Evolutionary conservation across 2,113 vertebrate genomes (phyloP).

Genomic region (Morone saxatilis): DNA sequence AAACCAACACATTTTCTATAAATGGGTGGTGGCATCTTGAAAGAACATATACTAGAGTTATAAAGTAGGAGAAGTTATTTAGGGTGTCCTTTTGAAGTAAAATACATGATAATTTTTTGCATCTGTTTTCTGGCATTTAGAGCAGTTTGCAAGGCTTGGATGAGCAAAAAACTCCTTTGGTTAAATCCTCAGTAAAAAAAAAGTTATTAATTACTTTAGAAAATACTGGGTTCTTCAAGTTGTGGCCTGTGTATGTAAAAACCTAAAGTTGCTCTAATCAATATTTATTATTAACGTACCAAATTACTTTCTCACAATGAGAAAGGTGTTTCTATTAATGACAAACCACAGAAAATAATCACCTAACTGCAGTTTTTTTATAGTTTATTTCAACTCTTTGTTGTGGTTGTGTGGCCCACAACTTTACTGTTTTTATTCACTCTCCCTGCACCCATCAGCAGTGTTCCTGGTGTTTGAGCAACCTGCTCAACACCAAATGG

Average conservation of each 20-base stretch:
- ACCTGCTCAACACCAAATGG: not conserved
- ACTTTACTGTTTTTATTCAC: not conserved
- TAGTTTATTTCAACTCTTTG: not conserved
- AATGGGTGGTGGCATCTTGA: not conserved
- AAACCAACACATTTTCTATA: slow-evolving; percentile 13
- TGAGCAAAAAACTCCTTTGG: not conserved
- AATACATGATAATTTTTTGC: not conserved
- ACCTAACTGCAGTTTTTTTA: not conserved
- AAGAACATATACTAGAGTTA: not conserved
- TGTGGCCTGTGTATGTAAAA: not conserved
- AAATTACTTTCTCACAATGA: too few relatives aligned
- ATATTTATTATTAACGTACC: not conserved
- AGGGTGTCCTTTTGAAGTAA: not conserved
- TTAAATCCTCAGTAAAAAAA: slow-evolving; percentile 3
- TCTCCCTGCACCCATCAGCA: not conserved
- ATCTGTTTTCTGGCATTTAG: not conserved
- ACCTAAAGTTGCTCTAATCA: not conserved
- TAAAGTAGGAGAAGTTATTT: not conserved
- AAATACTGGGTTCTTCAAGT: not conserved
- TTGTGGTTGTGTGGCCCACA: not conserved
- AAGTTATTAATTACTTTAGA: not conserved
- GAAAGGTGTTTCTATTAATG: not conserved
- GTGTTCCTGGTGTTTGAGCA: not conserved
- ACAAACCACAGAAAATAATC: not conserved
- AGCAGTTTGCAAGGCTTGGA: not conserved